Percentiles rank a stretch among this genome's conserved stretches.
Conservation (phyloP, 2,113 vertebrate species). For the Rattus rattus region DNA sequence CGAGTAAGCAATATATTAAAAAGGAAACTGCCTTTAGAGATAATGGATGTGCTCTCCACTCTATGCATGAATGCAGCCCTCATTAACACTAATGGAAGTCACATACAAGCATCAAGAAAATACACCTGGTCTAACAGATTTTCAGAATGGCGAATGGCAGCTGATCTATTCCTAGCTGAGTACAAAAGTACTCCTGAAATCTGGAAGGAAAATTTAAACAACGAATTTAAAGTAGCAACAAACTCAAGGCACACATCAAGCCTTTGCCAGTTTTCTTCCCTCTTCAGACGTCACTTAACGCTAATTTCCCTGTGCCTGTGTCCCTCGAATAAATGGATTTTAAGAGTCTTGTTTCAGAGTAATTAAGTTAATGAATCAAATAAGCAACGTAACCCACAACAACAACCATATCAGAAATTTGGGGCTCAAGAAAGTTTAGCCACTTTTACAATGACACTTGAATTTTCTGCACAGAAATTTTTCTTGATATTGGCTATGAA, state of each 20-base stretch:
- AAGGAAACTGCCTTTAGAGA: constrained; percentile 75
- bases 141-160: constrained; percentile 68
- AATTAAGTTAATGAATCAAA: neutral
- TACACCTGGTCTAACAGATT: constrained; percentile 68
- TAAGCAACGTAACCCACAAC: constrained; percentile 12
- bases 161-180: constrained; percentile 63
- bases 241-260: neutral
- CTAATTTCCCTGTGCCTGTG: neutral
- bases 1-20: constrained; percentile 65
- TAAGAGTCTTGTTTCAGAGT: constrained; percentile 23
- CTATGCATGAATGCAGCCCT: constrained; percentile 71
- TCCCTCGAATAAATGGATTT: neutral
- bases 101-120: constrained; percentile 64
- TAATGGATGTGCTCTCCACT: constrained; percentile 75
- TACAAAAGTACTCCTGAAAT: constrained; percentile 65
- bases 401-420: neutral
- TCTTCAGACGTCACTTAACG: neutral
- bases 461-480: constrained; percentile 1
- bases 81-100: constrained; percentile 80
- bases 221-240: constrained; percentile 56
- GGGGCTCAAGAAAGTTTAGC: neutral
- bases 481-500: neutral
- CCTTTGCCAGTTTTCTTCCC: neutral
- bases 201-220: constrained; percentile 58
- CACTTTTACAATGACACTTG: neutral